These are phyloP conservation scores for Drosophila incognita DNA, from an alignment of 2,888 invertebrate species.

Conservation along the genomic window DNA sequence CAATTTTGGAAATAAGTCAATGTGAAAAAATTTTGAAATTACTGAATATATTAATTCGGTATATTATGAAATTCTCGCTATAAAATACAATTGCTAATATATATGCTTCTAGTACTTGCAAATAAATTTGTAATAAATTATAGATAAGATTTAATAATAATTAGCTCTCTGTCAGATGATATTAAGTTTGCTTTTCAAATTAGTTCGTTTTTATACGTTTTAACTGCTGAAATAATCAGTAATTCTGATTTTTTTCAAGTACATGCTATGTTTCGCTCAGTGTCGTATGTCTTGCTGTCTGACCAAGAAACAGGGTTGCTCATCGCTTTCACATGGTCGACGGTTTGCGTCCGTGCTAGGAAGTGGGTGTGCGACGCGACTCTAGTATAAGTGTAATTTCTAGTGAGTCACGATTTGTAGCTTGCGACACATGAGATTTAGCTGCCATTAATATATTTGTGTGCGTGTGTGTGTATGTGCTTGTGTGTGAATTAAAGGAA, in stretches of 20 bases:
- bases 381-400: slow-evolving; percentile 12
- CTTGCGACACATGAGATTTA: neutral
- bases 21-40: neutral
- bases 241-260: neutral
- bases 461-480: neutral
- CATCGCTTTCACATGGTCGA: neutral
- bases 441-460: neutral
- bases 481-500: slow-evolving; percentile 2
- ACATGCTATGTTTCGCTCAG: neutral
- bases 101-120: neutral
- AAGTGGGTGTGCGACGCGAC: slow-evolving; percentile 21
- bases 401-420: slow-evolving; percentile 34
- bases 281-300: slow-evolving; percentile 1
- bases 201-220: neutral
- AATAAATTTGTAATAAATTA: neutral
- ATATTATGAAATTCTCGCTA: neutral
- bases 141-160: neutral
- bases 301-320: neutral
- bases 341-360: slow-evolving; percentile 43
- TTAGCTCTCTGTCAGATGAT: neutral
- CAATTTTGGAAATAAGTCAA: neutral
- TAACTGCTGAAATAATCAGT: neutral
- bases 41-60: neutral
- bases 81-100: neutral
- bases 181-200: neutral